Evolutionary conservation across 1,140 invertebrate genomes (phyloP).

Genomic region (Ceratosolen solmsi): DNA sequence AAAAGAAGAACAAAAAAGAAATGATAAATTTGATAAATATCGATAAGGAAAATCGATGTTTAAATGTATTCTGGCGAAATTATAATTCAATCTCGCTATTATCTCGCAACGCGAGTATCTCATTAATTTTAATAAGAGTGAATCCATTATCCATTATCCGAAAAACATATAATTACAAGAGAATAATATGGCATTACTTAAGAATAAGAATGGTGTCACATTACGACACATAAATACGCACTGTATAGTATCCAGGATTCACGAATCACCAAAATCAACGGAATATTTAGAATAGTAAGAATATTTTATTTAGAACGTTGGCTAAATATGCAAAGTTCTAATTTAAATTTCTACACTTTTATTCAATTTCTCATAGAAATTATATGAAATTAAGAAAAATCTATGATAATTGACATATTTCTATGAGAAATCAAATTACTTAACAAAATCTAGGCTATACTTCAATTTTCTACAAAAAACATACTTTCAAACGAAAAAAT

Average conservation of each 20-base stretch:
- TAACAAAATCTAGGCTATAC: slow-evolving; percentile 20
- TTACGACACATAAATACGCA: slow-evolving; percentile 42
- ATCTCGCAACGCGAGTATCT: background rate
- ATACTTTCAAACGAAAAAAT: slow-evolving; percentile 4
- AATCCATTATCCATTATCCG: slow-evolving; percentile 59
- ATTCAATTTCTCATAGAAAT: slow-evolving; percentile 38
- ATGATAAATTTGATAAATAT: slow-evolving; percentile 11
- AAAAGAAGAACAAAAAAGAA: too few species aligned
- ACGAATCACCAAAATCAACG: slow-evolving; percentile 70
- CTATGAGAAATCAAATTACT: slow-evolving; percentile 23
- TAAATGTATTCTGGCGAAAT: background rate
- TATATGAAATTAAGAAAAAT: background rate
- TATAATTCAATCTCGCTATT: slow-evolving; percentile 6
- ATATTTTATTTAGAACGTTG: slow-evolving; percentile 43
- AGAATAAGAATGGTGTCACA: slow-evolving; percentile 44
- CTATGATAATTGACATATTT: background rate
- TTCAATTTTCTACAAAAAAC: slow-evolving; percentile 31
- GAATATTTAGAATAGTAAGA: slow-evolving; percentile 49
- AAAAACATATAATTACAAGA: slow-evolving; percentile 48
- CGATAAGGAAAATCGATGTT: background rate
- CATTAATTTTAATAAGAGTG: slow-evolving; percentile 70
- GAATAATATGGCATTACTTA: slow-evolving; percentile 64
- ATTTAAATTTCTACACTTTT: background rate
- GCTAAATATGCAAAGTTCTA: background rate
- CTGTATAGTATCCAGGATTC: slow-evolving; percentile 63